A percentile compares a stretch with the other conserved stretches of the same genome.
Conservation (phyloP, 2,888 invertebrate genomes). For the Trichogramma evanescens region DNA sequence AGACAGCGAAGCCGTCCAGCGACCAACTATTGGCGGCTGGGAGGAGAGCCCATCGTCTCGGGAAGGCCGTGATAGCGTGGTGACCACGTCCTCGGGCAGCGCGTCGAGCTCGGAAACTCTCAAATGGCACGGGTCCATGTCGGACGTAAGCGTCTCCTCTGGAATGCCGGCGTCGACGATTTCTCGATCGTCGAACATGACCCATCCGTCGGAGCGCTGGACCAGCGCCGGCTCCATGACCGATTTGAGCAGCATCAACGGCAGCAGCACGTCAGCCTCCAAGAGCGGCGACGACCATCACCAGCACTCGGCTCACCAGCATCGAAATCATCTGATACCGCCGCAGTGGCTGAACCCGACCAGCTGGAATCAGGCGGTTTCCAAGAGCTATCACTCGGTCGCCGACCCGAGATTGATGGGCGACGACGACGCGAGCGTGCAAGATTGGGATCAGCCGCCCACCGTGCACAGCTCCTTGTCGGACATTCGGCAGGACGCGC, state of each 20-base stretch:
- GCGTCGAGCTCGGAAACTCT: constrained; percentile 70
- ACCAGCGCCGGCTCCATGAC: constrained; percentile 41
- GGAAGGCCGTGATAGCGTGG: constrained; percentile 58
- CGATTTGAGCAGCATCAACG: constrained; percentile 40
- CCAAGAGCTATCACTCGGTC: constrained; percentile 15
- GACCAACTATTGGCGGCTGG: constrained; percentile 46
- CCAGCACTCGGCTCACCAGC: not conserved
- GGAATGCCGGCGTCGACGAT: constrained; percentile 33
- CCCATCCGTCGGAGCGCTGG: constrained; percentile 32
- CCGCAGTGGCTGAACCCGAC: not conserved
- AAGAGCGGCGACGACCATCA: constrained; percentile 9
- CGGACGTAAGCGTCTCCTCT: constrained; percentile 51
- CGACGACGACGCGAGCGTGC: constrained; percentile 24
- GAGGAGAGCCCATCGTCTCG: constrained; percentile 42
- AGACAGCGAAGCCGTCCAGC: constrained; percentile 55
- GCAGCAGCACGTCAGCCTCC: constrained; percentile 22
- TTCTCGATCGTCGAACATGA: constrained; percentile 18
- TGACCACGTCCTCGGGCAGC: constrained; percentile 57
- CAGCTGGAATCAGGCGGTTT: constrained; percentile 1
- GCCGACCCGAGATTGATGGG: constrained; percentile 35
- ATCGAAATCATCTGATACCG: not conserved
- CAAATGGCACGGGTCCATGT: constrained; percentile 64
- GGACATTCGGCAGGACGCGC: constrained; percentile 35
- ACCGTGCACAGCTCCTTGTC: constrained; percentile 39
- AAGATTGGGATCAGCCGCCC: constrained; percentile 12